phyloP scores from a whole-genome alignment of 2,888 invertebrate species.

The Hypolimnas misippus region DNA sequence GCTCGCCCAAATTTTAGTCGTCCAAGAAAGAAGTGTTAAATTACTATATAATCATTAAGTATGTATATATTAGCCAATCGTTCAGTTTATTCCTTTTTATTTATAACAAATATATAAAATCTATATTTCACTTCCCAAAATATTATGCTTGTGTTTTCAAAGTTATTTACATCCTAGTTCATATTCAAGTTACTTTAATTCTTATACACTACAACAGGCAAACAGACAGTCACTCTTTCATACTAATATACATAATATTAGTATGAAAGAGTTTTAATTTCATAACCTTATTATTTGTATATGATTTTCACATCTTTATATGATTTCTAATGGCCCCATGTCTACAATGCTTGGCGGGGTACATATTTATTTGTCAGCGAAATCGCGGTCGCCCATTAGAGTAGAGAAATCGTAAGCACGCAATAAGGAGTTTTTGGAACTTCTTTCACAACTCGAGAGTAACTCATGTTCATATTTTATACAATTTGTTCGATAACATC shows the following conservation, averaged over 20 bases:
- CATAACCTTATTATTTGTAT: background rate
- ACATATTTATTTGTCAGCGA: constrained; percentile 80
- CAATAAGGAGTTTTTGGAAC: constrained; percentile 70
- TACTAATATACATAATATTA: background rate
- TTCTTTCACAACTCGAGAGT: constrained; percentile 54
- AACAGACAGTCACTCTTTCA: background rate
- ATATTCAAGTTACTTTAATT: background rate
- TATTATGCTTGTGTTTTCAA: no score
- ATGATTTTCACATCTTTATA: background rate
- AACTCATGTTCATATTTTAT: constrained; percentile 60
- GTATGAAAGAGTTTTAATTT: background rate
- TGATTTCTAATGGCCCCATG: constrained; percentile 54
- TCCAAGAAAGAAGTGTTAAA: no score
- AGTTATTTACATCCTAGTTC: no score
- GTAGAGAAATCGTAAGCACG: constrained; percentile 69
- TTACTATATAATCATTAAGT: no score
- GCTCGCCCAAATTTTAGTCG: no score
- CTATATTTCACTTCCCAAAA: no score
- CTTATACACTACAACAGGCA: no score
- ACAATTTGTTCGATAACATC: constrained; percentile 50
- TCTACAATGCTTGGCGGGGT: constrained; percentile 65
- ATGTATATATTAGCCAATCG: no score
- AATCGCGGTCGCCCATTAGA: constrained; percentile 74
- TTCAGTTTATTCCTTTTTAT: no score
- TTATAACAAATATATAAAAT: no score